These are phyloP conservation scores for Periphyllus acericola DNA, from an alignment of 2,888 invertebrate species.

Conservation along the genomic window DNA sequence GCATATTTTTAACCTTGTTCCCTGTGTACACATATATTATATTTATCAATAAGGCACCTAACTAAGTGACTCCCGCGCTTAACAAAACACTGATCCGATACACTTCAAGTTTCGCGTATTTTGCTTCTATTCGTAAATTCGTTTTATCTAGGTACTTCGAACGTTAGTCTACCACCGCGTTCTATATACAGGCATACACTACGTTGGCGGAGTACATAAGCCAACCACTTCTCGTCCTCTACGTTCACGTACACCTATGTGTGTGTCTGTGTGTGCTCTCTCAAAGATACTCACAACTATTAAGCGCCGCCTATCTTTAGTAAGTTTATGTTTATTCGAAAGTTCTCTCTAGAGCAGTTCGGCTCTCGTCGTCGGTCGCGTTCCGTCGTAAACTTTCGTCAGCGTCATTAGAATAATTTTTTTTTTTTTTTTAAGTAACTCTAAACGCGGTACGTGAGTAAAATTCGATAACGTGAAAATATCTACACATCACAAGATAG, in stretches of 20 bases:
- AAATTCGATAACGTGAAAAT: too few relatives aligned
- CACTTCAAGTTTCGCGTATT: not conserved
- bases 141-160: not conserved
- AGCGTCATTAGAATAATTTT: too few relatives aligned
- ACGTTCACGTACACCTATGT: too few relatives aligned
- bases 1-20: conserved; percentile 10
- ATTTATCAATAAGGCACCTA: not conserved
- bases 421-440: too few relatives aligned
- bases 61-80: not conserved
- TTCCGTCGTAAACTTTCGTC: too few relatives aligned
- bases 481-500: too few relatives aligned
- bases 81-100: not conserved
- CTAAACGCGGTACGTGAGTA: too few relatives aligned
- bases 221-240: too few relatives aligned
- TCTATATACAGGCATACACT: not conserved
- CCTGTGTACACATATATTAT: not conserved
- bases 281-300: not conserved
- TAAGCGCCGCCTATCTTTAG: not conserved
- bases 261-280: not conserved
- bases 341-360: too few relatives aligned
- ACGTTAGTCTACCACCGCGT: not conserved
- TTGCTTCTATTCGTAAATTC: not conserved
- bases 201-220: too few relatives aligned
- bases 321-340: not conserved
- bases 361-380: too few relatives aligned